Evolutionary conservation across 2,888 invertebrate species (phyloP), one percentile per base, ranked within the genome.

Genomic region (Buathra laborator): DNA sequence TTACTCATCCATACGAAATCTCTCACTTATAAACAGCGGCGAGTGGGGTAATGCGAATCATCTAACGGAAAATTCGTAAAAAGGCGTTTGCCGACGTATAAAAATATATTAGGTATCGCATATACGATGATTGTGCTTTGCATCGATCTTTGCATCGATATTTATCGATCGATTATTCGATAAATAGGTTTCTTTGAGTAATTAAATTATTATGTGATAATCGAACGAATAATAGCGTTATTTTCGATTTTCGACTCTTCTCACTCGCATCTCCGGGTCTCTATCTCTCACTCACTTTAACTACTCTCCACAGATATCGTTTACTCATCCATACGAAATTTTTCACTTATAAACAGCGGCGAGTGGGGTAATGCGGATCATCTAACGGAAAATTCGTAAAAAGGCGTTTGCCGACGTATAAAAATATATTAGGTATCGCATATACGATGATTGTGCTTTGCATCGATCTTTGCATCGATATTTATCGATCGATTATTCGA

Each of bases 211-310:
- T n/a, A n/a, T n/a, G n/a, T n/a, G n/a, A n/a, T n/a, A n/a, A n/a
- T n/a, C n/a, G n/a, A n/a, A n/a, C n/a, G n/a, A n/a, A n/a, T n/a
- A n/a, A n/a, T n/a, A n/a, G n/a, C n/a, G n/a, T n/a, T n/a, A n/a
- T n/a, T n/a, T n/a, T n/a, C n/a, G n/a, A n/a, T 90, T 87, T 80
- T 87, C 77, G 83, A 75, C 62, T n/a, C 77, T 64, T 70, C 80
- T 59, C 16, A 48, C 37, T 68, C 32, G 59, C 29, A 32, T 14
- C 62, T 62, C 6, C 24, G 56, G 4, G 12, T 56, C 56, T 9
- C 10, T 56, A 24, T 56, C 56, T 16, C 19, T 24, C 56, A 4
- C 24, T 56, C 56, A 24, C 56, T 24, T 16, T 19, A 19, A 53
- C 53, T 19, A 9, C 53, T 19, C 53, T 7, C 53, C 53, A 12